Evolutionary conservation across 92 coral and sea anemone genomes (phyloP).

Genomic region (Bergia sp.): DNA sequence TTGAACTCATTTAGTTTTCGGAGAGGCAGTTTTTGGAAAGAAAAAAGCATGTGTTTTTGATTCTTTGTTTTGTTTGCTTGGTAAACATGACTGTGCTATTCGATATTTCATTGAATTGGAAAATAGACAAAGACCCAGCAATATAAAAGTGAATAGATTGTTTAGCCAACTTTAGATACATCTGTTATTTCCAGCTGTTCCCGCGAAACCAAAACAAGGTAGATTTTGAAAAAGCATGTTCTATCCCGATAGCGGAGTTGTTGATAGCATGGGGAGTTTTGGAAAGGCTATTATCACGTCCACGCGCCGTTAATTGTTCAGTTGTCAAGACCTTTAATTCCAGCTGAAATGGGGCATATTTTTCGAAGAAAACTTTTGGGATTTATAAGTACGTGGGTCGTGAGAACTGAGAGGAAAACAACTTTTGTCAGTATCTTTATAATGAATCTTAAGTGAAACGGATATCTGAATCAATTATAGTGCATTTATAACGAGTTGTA

Average conservation of each 20-base stretch:
- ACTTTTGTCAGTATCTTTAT: not conserved
- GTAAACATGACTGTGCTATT: slow-evolving; percentile 12
- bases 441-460: not conserved
- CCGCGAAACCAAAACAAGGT: slow-evolving; percentile 41
- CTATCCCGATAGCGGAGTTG: slow-evolving; percentile 12
- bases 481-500: not conserved
- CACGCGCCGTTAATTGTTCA: slow-evolving; percentile 35
- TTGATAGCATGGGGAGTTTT: slow-evolving; percentile 5
- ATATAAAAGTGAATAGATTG: slow-evolving; percentile 32
- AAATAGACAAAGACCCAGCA: not conserved
- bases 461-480: not conserved
- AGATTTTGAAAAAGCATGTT: slow-evolving; percentile 31
- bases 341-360: not conserved
- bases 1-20: slow-evolving; percentile 1
- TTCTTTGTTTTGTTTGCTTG: slow-evolving; percentile 1
- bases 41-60: slow-evolving; percentile 25
- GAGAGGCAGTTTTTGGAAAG: not conserved
- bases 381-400: not conserved
- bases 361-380: not conserved
- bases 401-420: not conserved
- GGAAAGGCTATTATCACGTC: slow-evolving; percentile 37
- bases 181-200: slow-evolving; percentile 49
- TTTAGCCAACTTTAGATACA: slow-evolving; percentile 34
- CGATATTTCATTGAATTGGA: slow-evolving; percentile 12
- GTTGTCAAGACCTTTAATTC: not conserved